Evolutionary conservation across 2,797 vertebrate genomes (phyloP), one percentile per base, ranked within the genome.

Genomic region (Margarornis squamiger): DNA sequence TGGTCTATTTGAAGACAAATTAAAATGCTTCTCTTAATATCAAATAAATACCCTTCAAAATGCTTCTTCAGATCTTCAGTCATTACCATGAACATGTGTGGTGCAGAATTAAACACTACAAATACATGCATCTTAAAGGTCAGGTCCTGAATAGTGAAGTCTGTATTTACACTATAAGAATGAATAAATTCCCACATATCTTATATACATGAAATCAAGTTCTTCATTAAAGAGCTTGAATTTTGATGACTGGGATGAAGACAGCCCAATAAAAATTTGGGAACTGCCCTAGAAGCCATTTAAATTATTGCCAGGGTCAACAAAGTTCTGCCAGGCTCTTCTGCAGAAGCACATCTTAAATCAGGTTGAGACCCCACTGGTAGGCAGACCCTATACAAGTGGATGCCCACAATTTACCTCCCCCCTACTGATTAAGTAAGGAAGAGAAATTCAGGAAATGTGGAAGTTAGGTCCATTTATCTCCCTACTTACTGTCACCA

Each of bases 1-100:
- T 73, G 77, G 92, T 94, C 92, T 92, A 77, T 91, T 92, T 93
- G 41, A 95, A 57, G 82, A 70, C 80, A 92, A 95, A 95, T 90
- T 93, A 93, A 92, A 91, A 86, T 59, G 15, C 49, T 85, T 94
- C 85, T 87, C 41, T 92, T 96, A 78, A 81, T 88, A 92, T 66
- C 76, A 90, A 92, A 90, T 75, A 83, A 94, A 89, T 92, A 57
- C 52, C 54, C 68, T 94, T 90, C 79, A 86, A 80, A 95, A 91
- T 34, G 14, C 30, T 75, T 91, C 82, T 92, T 91, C 62, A 88
- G 84, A 83, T 94, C 62, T 86, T 86, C 49, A 80, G n/a, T 77
- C 72, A 75, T 86, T 86, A 72, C 49, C 34, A 43, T 2, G 38
- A 84, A 52, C 75, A 80, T 21, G 70, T 90, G 85, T 73, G 58